Conservation (phyloP, 1,140 invertebrate genomes). For the roundworm (Caenorhabditis elegans) region WBcel235 BX284602.5:9660001-9660500, state of each 20-base stretch:
- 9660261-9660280: not conserved
- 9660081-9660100: too few relatives aligned
- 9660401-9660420: slow-evolving; percentile 18
- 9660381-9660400: not conserved
- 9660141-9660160: too few relatives aligned
- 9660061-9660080: not conserved
- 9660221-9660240: too few relatives aligned
- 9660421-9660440: too few relatives aligned
- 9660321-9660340: not conserved
- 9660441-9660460: not conserved
- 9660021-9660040: not conserved
- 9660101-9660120: too few relatives aligned
- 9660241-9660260: not conserved
- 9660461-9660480: not conserved
- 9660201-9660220: too few relatives aligned
- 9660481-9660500: slow-evolving; percentile 12
- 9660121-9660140: too few relatives aligned
- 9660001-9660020: not conserved
- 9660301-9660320: slow-evolving; percentile 1
- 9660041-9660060: slow-evolving; percentile 23
- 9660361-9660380: not conserved
- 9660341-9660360: slow-evolving; percentile 1
- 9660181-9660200: too few relatives aligned
- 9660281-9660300: not conserved
- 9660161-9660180: too few relatives aligned